Conservation (phyloP, 2,888 invertebrate species). For the Drosophila mercatorum region DNA sequence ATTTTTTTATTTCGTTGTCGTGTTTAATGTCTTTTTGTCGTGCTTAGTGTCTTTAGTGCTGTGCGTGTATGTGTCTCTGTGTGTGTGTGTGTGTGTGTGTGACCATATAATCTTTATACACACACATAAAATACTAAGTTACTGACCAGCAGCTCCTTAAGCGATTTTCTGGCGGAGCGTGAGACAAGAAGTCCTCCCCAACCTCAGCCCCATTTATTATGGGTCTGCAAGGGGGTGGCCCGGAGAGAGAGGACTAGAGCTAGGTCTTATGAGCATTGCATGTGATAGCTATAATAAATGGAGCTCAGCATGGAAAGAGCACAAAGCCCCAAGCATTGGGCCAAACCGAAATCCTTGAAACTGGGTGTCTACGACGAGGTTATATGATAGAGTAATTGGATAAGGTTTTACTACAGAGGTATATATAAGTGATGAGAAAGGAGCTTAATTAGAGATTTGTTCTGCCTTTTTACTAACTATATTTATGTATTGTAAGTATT, state of each 20-base stretch:
- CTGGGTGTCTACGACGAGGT: neutral
- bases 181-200: conserved; percentile 31
- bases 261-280: conserved; percentile 23
- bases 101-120: conserved; percentile 71
- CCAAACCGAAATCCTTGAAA: neutral
- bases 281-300: conserved; percentile 25
- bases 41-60: conserved; percentile 82
- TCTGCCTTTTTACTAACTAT: no score
- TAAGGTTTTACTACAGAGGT: neutral
- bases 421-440: no score
- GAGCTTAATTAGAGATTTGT: no score
- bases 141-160: conserved; percentile 39
- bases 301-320: neutral
- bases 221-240: neutral
- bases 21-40: conserved; percentile 84
- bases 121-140: conserved; percentile 67
- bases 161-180: conserved; percentile 42
- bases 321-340: conserved; percentile 4
- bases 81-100: conserved; percentile 46
- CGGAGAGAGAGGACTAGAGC: neutral
- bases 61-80: conserved; percentile 39
- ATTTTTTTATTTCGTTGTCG: conserved; percentile 81
- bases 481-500: no score
- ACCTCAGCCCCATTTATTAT: conserved; percentile 19
- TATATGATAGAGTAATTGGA: conserved; percentile 2